phyloP scores from a whole-genome alignment of 2,888 invertebrate species.

The Drosophila kuntzei region DNA sequence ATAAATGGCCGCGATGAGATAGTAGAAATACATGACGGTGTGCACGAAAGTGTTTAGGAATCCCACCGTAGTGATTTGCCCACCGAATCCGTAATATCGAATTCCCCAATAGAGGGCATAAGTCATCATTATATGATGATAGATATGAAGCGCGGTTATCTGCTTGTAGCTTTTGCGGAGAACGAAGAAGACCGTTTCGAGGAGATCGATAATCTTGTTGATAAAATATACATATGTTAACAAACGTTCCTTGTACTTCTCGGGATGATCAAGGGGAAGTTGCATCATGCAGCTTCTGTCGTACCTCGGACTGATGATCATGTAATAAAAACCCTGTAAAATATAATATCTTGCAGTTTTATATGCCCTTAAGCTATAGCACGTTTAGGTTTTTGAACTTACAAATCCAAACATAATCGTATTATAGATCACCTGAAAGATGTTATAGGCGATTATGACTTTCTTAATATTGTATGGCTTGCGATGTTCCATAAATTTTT shows the following conservation, averaged over 20 bases:
- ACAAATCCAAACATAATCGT: slow-evolving; percentile 85
- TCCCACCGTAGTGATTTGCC: slow-evolving; percentile 89
- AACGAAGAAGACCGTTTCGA: slow-evolving; percentile 64
- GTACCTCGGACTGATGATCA: slow-evolving; percentile 21
- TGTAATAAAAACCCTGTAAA: slow-evolving; percentile 36
- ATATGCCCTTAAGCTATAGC: too few species aligned
- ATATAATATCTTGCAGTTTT: too few species aligned
- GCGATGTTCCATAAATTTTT: slow-evolving; percentile 90
- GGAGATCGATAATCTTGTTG: slow-evolving; percentile 58
- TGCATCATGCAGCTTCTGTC: slow-evolving; percentile 43
- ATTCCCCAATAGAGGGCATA: slow-evolving; percentile 4
- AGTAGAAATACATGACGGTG: slow-evolving; percentile 93
- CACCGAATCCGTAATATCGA: slow-evolving; percentile 87
- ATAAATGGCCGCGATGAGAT: slow-evolving; percentile 90
- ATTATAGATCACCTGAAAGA: slow-evolving; percentile 94
- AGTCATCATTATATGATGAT: slow-evolving; percentile 60
- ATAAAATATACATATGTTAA: slow-evolving; percentile 22
- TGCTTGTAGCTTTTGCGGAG: slow-evolving; percentile 66
- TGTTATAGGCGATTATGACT: slow-evolving; percentile 91
- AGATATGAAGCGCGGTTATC: slow-evolving; percentile 59
- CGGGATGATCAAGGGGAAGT: slow-evolving; percentile 33
- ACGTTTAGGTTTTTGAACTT: neutral
- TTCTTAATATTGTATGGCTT: slow-evolving; percentile 90
- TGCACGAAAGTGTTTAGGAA: slow-evolving; percentile 92
- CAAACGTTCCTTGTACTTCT: slow-evolving; percentile 35